Base-by-base conservation (phyloP, 2,113 vertebrate species). In the Galeopterus variegatus region DNA sequence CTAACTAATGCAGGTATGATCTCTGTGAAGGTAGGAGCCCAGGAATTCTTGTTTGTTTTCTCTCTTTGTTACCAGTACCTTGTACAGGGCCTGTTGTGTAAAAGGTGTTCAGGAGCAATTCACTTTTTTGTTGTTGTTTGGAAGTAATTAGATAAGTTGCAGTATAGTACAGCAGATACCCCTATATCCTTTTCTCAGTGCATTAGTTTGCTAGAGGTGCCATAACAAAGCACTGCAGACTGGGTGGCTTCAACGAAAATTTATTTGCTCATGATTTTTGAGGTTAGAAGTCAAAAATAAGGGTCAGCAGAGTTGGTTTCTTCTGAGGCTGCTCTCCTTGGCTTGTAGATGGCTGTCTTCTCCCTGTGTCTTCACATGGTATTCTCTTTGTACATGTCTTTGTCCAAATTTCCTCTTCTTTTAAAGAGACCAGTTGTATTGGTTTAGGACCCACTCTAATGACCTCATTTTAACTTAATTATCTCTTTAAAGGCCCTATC, bases 101-200 rank as follows among this genome's bases (percentile, higher is more conserved):
- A 58, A 77, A 89, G 31, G 13, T 80, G 5, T 70, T 85, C 19
- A 33, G 18, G 73, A 48, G n/a, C 5, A 88, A 80, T 67, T 73
- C 41, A 33, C 48, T 26, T 60, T 73, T 41, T 94, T 79, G 21
- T 70, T 41, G 4, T 83, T 60, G 0, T 79, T 95, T 52, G 50
- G 64, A 79, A 72, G 84, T 50, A 93, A 88, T 45, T 31, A 80
- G 31, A 31, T 87, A 90, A 90, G 45, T 93, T 69, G 45, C 48
- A 93, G 8, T 69, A 21, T 31, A 69, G 13, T 76, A 10, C 33
- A 73, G 58, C 41, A 41, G 41, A 50, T 6, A 76, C 45, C n/a
- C 7, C 9, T 21, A 69, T 36, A 11, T 8, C 6, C 13, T n/a
- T 45, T 50, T 28, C 8, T 82, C 21, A 28, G 6, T 92, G 33